A percentile compares a stretch with the other conserved stretches of the same genome.
phyloP scores from a whole-genome alignment of 1,140 invertebrate species.

The Caenorhabditis inopinata region DNA sequence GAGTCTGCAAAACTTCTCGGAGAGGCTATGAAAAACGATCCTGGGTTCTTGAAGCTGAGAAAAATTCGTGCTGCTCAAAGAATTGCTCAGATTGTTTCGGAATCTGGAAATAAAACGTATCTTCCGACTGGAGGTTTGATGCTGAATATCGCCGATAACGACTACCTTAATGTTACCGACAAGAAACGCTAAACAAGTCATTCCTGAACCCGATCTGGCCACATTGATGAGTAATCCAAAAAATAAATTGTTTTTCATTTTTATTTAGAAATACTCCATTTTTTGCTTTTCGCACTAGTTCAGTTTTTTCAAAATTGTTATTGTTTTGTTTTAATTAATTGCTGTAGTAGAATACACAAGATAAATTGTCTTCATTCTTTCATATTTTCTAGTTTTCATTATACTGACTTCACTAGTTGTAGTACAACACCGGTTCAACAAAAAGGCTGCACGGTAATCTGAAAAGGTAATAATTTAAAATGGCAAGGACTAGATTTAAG shows the following conservation, averaged over 20 bases:
- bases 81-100: constrained; percentile 91
- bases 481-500: constrained; percentile 19
- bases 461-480: constrained; percentile 6
- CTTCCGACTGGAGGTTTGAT: constrained; percentile 87
- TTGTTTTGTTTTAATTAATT: constrained; percentile 33
- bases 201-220: constrained; percentile 18
- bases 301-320: constrained; percentile 2
- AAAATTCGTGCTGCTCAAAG: constrained; percentile 95
- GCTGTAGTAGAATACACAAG: not conserved
- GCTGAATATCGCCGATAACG: constrained; percentile 91
- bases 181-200: constrained; percentile 52
- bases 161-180: constrained; percentile 75
- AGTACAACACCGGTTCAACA: constrained; percentile 22
- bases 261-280: constrained; percentile 12
- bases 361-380: not conserved
- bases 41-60: constrained; percentile 93
- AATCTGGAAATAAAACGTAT: constrained; percentile 88
- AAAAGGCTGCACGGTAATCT: not conserved
- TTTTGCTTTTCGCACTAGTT: constrained; percentile 29
- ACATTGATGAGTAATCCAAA: constrained; percentile 13
- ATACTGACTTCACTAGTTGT: not conserved
- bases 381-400: not conserved
- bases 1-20: constrained; percentile 89
- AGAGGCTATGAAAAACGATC: constrained; percentile 87
- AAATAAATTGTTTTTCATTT: constrained; percentile 19